Percentiles rank a stretch among this genome's conserved stretches.
Evolutionary conservation across 1,140 invertebrate species (phyloP).

Genomic region (Euwallacea fornicatus): DNA sequence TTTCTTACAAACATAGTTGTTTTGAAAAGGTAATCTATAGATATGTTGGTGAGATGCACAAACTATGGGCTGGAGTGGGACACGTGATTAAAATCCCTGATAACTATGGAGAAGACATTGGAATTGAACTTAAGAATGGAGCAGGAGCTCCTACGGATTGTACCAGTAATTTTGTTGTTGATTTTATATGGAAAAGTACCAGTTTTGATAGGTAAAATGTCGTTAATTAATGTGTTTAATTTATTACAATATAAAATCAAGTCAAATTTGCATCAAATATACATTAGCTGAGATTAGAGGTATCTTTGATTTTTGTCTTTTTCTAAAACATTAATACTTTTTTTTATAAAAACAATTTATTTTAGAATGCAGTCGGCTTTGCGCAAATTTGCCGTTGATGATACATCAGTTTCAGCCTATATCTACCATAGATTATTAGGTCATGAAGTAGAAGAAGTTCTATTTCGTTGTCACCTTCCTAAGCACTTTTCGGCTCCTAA

Average conservation of each 20-base stretch:
- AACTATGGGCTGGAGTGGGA: constrained; percentile 93
- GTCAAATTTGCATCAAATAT: too few relatives aligned
- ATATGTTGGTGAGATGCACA: constrained; percentile 91
- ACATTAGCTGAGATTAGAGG: too few relatives aligned
- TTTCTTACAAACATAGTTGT: neutral
- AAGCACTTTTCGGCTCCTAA: constrained; percentile 97
- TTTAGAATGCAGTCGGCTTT: constrained; percentile 93
- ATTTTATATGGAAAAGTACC: constrained; percentile 99
- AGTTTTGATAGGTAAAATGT: constrained; percentile 87
- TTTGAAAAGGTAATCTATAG: constrained; percentile 52
- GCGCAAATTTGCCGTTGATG: constrained; percentile 94
- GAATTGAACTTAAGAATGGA: constrained; percentile 92
- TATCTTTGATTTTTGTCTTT: neutral
- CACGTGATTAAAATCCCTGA: constrained; percentile 99
- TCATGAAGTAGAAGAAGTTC: constrained; percentile 95
- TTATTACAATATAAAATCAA: constrained; percentile 5
- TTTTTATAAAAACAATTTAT: constrained; percentile 21
- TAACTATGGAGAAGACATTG: constrained; percentile 98
- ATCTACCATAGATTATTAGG: constrained; percentile 97
- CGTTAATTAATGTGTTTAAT: neutral
- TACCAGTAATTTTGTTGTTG: constrained; percentile 94
- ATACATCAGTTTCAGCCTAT: constrained; percentile 93
- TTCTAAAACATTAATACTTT: constrained; percentile 5
- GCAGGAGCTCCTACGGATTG: constrained; percentile 88
- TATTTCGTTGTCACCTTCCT: constrained; percentile 87